Evolutionary conservation across 2,888 invertebrate species (phyloP).

Genomic region (Thecophora atra): DNA sequence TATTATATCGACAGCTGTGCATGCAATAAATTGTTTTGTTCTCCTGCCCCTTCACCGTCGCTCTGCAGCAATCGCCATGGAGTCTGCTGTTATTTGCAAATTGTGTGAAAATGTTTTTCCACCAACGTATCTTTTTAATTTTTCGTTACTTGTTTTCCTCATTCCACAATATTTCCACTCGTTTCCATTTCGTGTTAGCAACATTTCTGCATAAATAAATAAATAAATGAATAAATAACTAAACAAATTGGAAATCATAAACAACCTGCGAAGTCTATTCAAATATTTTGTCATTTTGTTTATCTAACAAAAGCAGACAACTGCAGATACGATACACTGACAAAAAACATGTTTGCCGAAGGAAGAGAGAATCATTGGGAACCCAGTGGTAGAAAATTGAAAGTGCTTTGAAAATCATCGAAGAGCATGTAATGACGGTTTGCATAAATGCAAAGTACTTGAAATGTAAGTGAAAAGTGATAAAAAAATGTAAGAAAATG

Average conservation of each 20-base stretch:
- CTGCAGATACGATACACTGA: too few relatives aligned
- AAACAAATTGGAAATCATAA: not conserved
- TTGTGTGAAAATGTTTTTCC: not conserved
- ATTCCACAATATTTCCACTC: not conserved
- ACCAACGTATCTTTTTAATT: not conserved
- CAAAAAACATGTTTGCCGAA: too few relatives aligned
- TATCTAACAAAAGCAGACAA: too few relatives aligned
- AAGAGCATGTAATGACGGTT: too few relatives aligned
- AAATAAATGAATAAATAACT: not conserved
- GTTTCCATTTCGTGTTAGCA: not conserved
- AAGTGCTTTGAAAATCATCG: too few relatives aligned
- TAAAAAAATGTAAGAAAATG: too few relatives aligned
- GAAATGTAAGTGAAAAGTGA: too few relatives aligned
- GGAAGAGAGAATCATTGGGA: too few relatives aligned
- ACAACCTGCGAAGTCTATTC: not conserved
- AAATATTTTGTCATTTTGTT: not conserved
- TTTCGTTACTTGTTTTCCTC: not conserved
- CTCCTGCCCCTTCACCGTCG: not conserved
- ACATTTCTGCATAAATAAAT: not conserved
- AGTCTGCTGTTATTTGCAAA: not conserved
- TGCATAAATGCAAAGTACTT: too few relatives aligned
- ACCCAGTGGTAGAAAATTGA: too few relatives aligned
- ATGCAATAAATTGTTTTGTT: not conserved
- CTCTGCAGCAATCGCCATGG: too few relatives aligned
- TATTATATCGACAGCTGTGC: not conserved